Evolutionary conservation across 2,113 vertebrate species (phyloP), one percentile per base, ranked within the genome.

Genomic region (Ia io): DNA sequence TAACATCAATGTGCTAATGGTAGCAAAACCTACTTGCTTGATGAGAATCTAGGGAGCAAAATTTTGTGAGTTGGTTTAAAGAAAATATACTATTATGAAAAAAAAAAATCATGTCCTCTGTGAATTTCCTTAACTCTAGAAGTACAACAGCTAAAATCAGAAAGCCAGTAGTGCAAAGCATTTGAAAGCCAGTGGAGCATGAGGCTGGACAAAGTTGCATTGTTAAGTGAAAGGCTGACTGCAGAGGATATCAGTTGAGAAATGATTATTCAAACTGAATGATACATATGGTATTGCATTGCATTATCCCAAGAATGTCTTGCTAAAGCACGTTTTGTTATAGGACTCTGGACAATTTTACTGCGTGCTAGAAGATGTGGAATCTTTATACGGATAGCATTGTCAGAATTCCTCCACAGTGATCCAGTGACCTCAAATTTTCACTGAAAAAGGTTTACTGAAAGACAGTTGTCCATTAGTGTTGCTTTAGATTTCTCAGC

Each of bases 61-160:
- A 12, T 65, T 92, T 6, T 88, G n/a, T 88, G 37, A 94, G 14
- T 78, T 94, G 17, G 14, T 85, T 94, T 94, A 88, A 93, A 85
- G 23, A 71, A 90, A 44, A 84, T 88, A 59, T 69, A 85, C 71
- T 84, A 82, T 80, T 88, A 78, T 88, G 73, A 90, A 88, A 91
- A 95, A 74, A 95, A 92, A 93, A 95, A 73, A 35, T 90, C 25
- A 51, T 49, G 49, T 86, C 56, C 83, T 94, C 67, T 84, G 71
- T 90, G 89, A 35, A 93, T 96, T 94, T 92, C 6, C 16, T 69
- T 79, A 82, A 93, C 51, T 69, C 59, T 93, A 28, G 91, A 59
- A 32, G 84, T 83, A 40, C 78, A 96, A 86, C 10, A 91, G 44
- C 37, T 83, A 83, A 89, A 91, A 84, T 93, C 56, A 53, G 82